Conservation (phyloP, 2,888 invertebrate species). For the Tachystola acroxantha region DNA sequence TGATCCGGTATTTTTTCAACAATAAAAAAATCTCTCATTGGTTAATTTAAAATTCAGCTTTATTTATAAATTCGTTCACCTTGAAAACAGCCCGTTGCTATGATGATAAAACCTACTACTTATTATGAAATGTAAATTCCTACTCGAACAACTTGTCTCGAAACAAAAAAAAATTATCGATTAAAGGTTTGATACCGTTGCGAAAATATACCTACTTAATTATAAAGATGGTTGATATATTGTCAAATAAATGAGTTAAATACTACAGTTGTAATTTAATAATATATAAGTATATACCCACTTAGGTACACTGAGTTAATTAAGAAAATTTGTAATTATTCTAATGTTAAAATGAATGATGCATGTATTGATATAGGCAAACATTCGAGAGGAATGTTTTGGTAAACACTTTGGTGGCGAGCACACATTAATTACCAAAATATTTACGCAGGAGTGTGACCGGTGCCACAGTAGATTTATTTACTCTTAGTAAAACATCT, state of each 20-base stretch:
- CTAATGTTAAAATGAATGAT: slow-evolving; percentile 13
- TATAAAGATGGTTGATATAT: too few species aligned
- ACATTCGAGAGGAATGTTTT: slow-evolving; percentile 45
- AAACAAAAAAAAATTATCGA: slow-evolving; percentile 3
- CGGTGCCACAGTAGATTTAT: slow-evolving; percentile 13
- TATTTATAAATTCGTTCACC: slow-evolving; percentile 57
- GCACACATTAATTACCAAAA: slow-evolving; percentile 69
- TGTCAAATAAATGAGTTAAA: too few species aligned
- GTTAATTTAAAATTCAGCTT: slow-evolving; percentile 49
- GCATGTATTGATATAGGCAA: slow-evolving; percentile 30
- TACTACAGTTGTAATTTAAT: too few species aligned
- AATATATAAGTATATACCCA: too few species aligned
- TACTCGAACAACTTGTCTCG: slow-evolving; percentile 29
- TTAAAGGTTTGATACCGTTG: slow-evolving; percentile 1
- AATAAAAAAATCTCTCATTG: slow-evolving; percentile 5
- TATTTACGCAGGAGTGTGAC: slow-evolving; percentile 57
- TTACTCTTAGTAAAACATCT: too few species aligned
- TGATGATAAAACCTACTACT: slow-evolving; percentile 32
- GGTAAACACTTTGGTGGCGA: slow-evolving; percentile 32
- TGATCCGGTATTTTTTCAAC: background rate
- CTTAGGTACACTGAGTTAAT: slow-evolving; percentile 8
- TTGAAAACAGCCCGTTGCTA: slow-evolving; percentile 61
- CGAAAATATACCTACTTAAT: background rate
- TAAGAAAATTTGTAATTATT: slow-evolving; percentile 12
- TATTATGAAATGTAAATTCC: slow-evolving; percentile 47